Percentiles rank a stretch among this genome's conserved stretches.
Conservation (phyloP, 2,888 invertebrate species). For the Thera britannica region DNA sequence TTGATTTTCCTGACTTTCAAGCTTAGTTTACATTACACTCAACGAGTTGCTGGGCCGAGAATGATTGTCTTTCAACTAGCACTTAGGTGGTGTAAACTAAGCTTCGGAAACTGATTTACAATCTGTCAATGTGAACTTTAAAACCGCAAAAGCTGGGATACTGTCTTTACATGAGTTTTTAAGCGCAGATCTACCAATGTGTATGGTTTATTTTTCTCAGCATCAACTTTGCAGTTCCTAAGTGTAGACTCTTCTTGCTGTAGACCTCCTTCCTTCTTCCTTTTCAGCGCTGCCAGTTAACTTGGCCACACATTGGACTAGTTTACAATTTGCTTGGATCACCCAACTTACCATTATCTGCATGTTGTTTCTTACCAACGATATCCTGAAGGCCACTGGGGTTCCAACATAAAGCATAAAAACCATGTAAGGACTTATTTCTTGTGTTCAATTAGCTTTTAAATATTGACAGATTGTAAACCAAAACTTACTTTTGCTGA, state of each 20-base stretch:
- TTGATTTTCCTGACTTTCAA: not conserved
- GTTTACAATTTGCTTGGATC: not conserved
- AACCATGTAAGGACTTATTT: not conserved
- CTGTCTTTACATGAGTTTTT: too few relatives aligned
- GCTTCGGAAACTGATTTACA: not conserved
- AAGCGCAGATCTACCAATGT: too few relatives aligned
- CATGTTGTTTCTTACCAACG: not conserved
- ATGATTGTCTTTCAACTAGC: not conserved
- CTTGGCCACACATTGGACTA: too few relatives aligned
- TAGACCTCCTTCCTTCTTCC: too few relatives aligned
- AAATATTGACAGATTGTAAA: not conserved
- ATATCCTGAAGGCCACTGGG: too few relatives aligned
- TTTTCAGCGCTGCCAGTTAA: too few relatives aligned
- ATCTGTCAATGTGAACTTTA: not conserved
- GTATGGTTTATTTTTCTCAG: too few relatives aligned
- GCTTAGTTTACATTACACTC: not conserved
- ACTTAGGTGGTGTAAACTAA: not conserved
- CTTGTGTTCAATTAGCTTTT: not conserved
- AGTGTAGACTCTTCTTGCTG: too few relatives aligned
- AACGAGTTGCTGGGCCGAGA: not conserved
- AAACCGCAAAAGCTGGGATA: too few relatives aligned
- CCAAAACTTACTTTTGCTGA: not conserved
- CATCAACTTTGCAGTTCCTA: too few relatives aligned
- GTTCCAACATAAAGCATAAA: not conserved
- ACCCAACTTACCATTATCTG: not conserved